Evolutionary conservation across 2,797 vertebrate genomes (phyloP), one percentile per base, ranked within the genome.

Genomic region (Hapalemur alaotrensis): DNA sequence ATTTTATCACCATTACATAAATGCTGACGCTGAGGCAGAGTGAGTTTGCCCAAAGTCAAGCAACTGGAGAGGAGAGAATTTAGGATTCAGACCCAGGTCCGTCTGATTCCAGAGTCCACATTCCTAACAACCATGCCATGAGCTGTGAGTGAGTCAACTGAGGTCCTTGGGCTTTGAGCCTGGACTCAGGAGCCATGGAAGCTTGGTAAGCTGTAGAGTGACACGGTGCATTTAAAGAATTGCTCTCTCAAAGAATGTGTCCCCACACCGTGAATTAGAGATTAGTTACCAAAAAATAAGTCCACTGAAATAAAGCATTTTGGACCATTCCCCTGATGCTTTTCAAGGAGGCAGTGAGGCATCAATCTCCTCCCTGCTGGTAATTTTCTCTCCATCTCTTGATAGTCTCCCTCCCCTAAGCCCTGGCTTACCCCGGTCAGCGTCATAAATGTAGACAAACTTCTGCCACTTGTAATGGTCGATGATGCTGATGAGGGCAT

Each of bases 391-490:
- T 72, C 57, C 54, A 50, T 78, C 22, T 12, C 70, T 91, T 48
- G 72, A 20, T 17, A 52, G n/a, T 67, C 20, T 76, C 25, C 57
- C 63, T 57, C 30, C 89, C 14, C 18, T 80, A 91, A 41, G 10
- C 61, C 18, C 35, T 91, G 38, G 94, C 99, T 99, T 97, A 99
- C 99, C 99, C 96, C 99, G 99, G 97, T 99, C 99, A 1, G 99
- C 99, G 72, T 99, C 99, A 97, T 99, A 99, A 98, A 99, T 99
- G 98, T 99, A 99, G 98, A 99, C 99, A 73, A 99, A 99, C 98
- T 99, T 99, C 98, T 98, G 99, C 99, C 99, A 99, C 93, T 99
- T 99, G 97, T 99, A 99, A 98, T 99, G 99, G 93, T 99, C 99
- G 4, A 99, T 99, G 97, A 99, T 99, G 22, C 99, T 99, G 98